These are phyloP conservation scores for Thermophis baileyi DNA, from an alignment of 2,113 vertebrate species.

Conservation along the genomic window DNA sequence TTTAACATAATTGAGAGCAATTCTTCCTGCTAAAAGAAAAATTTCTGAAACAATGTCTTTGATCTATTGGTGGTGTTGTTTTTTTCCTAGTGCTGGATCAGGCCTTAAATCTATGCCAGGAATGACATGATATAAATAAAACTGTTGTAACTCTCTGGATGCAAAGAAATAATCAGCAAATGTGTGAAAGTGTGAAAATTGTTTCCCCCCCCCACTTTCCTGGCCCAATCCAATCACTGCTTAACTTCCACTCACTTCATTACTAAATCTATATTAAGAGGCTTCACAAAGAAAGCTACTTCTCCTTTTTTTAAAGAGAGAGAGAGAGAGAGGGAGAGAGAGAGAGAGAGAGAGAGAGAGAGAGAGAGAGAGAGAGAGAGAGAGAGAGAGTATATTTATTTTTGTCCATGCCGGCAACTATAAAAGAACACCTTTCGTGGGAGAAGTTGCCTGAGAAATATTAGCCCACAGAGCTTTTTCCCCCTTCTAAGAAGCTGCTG, in stretches of 20 bases:
- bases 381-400: neutral
- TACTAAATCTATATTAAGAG: neutral
- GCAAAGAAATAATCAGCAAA: slow-evolving; percentile 15
- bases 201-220: neutral
- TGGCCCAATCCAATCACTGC: neutral
- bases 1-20: neutral
- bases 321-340: too few species aligned
- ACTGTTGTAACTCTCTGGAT: neutral
- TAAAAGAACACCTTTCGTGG: neutral
- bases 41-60: neutral
- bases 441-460: slow-evolving; percentile 7
- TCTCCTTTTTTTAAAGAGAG: neutral
- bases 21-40: neutral
- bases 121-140: slow-evolving; percentile 11
- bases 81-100: neutral
- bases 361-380: too few species aligned
- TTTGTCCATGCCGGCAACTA: neutral
- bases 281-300: neutral
- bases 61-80: neutral
- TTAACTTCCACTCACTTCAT: neutral
- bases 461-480: slow-evolving; percentile 1
- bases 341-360: too few species aligned
- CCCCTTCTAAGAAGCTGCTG: neutral
- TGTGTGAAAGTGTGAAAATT: slow-evolving; percentile 26
- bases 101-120: neutral